Evolutionary conservation across 2,797 vertebrate genomes (phyloP).

Genomic region (Pipistrellus nathusii): DNA sequence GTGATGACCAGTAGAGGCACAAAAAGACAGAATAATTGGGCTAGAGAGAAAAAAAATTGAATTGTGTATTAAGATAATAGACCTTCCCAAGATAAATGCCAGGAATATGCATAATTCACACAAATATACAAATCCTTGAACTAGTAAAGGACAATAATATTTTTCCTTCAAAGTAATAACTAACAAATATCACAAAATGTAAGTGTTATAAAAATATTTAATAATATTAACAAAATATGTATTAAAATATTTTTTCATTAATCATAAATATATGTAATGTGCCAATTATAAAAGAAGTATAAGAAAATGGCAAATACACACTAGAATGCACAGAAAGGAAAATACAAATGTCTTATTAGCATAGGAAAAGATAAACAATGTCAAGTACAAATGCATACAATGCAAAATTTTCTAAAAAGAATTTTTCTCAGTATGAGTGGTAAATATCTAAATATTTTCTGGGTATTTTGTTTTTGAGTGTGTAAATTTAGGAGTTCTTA

Average conservation of each 20-base stretch:
- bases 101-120: neutral
- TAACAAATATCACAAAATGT: neutral
- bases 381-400: neutral
- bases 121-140: neutral
- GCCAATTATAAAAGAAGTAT: neutral
- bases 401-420: neutral
- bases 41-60: neutral
- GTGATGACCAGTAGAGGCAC: neutral
- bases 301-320: neutral
- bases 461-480: neutral
- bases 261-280: neutral
- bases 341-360: neutral
- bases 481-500: neutral
- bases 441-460: constrained; percentile 17
- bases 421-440: neutral
- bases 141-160: neutral
- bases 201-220: neutral
- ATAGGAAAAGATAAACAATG: neutral
- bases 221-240: neutral
- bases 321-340: neutral
- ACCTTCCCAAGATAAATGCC: neutral
- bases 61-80: neutral
- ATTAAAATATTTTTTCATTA: neutral
- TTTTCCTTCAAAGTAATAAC: neutral
- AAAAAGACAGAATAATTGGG: neutral